phyloP scores from a whole-genome alignment of 1,140 invertebrate genomes.

The Oryctes rhinoceros region DNA sequence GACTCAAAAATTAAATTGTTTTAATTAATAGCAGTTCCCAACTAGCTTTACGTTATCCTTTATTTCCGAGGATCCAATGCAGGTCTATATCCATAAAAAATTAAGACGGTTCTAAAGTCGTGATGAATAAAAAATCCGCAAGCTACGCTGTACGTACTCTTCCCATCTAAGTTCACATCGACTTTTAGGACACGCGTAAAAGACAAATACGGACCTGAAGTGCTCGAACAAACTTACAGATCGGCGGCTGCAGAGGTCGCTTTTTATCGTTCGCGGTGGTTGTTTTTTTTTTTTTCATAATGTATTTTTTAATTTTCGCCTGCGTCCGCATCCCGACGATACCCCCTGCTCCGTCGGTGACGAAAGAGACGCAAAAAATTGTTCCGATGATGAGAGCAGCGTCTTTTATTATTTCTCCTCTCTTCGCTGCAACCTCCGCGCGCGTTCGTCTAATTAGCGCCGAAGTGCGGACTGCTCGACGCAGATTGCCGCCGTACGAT shows the following conservation, averaged over 20 bases:
- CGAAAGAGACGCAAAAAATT: neutral
- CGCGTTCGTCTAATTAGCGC: neutral
- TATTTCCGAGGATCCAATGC: too few relatives aligned
- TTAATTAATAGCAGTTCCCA: too few relatives aligned
- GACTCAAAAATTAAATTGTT: too few relatives aligned
- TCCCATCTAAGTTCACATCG: neutral
- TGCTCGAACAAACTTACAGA: neutral
- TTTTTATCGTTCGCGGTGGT: neutral
- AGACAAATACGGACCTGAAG: neutral
- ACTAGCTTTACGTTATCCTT: too few relatives aligned
- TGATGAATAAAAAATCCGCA: neutral
- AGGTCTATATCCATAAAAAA: too few relatives aligned
- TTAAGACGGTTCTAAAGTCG: neutral
- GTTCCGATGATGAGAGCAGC: neutral
- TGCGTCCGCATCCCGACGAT: neutral
- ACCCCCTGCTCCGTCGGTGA: neutral
- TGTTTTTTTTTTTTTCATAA: neutral
- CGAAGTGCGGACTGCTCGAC: neutral
- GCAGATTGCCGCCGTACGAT: neutral
- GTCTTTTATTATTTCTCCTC: neutral
- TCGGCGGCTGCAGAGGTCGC: neutral
- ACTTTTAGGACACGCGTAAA: constrained; percentile 13
- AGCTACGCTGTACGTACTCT: neutral
- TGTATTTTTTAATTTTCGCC: constrained; percentile 12
- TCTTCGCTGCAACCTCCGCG: neutral